Base-by-base conservation (phyloP, 2,797 vertebrate genomes). In the Alfaro cultratus region DNA sequence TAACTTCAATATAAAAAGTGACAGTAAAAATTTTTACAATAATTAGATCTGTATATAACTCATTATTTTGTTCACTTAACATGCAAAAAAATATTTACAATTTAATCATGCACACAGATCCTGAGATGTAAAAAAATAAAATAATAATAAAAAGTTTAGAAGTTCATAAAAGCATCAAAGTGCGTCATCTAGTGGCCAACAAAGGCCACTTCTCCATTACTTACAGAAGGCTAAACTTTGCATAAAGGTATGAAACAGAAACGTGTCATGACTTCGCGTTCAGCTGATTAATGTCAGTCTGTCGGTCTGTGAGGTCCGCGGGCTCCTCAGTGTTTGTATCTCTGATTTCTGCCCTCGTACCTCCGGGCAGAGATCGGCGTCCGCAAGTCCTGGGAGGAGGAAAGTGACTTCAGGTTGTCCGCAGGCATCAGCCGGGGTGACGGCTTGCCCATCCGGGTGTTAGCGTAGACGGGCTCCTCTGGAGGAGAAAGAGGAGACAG, bases 391-490 rank as follows among this genome's bases (percentile, higher is more conserved):
- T 82, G 75, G 7, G 75, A 81, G 7, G 85, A 53, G 0, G 77
- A 29, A 2, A 0, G 31, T 0, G 0, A 31, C 78, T 91, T 92
- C 47, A 84, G 85, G 12, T 57, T 55, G 41, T 70, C 51, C 8
- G 0, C 43, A 0, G 26, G 29, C n/a, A 0, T 49, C 34, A 80
- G 77, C 8, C 74, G 82, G 29, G 86, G 91, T 0, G 91, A 92
- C 0, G 87, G 85, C 8, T 75, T 85, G 15, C 2, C 80, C 51
- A 9, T 4, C 31, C 3, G 89, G n/a, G 85, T 91, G 86, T 95
- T 95, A 15, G 60, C 64, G 45, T 95, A 95, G 78, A 95, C 18
- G 0, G 92, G 91, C 21, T 92, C 89, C 13, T 53, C 41, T 81
- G 85, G 0, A 75, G 9, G 0, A 11, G 16, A 55, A 71, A 68